A percentile compares a stretch with the other conserved stretches of the same genome.
phyloP scores from a whole-genome alignment of 2,797 vertebrate species.

The Falco novaeseelandiae region DNA sequence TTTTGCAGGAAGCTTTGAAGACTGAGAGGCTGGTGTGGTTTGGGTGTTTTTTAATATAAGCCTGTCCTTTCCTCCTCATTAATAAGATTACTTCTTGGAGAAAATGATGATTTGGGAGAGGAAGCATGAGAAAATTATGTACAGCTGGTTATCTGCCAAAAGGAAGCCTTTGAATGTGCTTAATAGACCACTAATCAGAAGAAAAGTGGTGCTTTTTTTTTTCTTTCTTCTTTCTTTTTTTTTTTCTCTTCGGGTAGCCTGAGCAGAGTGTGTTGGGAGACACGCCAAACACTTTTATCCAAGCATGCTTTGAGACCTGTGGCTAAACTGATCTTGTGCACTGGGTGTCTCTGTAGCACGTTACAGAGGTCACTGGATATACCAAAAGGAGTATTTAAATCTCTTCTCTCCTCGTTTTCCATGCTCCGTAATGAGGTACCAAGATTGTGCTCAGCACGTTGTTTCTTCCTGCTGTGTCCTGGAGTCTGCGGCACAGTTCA shows the following conservation, averaged over 20 bases:
- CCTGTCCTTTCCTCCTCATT: not conserved
- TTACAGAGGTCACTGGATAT: not conserved
- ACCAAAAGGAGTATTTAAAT: not conserved
- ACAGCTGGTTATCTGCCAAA: not conserved
- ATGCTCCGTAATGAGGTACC: not conserved
- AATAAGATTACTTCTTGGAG: not conserved
- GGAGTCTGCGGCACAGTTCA: not conserved
- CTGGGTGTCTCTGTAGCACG: accelerated
- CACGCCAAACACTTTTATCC: accelerated
- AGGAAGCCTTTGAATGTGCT: not conserved
- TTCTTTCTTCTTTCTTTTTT: not conserved
- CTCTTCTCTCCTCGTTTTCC: not conserved
- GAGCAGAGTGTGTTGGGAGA: not conserved
- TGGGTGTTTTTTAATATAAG: not conserved
- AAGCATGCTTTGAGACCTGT: not conserved
- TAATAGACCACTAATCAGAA: not conserved
- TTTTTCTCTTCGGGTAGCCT: not conserved
- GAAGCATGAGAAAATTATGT: not conserved
- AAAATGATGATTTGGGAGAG: not conserved
- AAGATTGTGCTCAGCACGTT: not conserved
- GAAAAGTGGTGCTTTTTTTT: not conserved
- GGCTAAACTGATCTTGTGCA: not conserved
- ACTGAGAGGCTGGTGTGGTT: not conserved
- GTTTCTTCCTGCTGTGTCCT: not conserved
- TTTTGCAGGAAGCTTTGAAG: not conserved